phyloP scores from a whole-genome alignment of 2,113 vertebrate genomes.

The Carettochelys insculpta region DNA sequence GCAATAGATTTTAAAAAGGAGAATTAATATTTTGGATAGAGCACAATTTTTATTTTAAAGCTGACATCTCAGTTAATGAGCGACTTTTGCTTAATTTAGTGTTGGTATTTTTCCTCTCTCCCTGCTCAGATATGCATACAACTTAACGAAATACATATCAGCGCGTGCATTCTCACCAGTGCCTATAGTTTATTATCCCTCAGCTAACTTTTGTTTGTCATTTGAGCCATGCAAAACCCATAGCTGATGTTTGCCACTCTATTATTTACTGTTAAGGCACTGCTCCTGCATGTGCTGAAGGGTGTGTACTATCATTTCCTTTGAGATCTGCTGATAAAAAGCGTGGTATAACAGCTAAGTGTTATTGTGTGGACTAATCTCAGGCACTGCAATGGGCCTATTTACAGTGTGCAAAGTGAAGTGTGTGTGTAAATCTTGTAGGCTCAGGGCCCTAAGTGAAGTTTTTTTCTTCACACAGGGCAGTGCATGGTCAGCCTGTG shows the following conservation, averaged over 20 bases:
- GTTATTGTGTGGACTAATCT: neutral
- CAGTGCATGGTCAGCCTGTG: too few species aligned
- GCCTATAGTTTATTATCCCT: neutral
- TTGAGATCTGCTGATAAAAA: neutral
- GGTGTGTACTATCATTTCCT: neutral
- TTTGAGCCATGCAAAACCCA: neutral
- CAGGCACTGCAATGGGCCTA: neutral
- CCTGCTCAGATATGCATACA: neutral
- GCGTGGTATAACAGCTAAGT: neutral
- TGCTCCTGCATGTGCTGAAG: neutral
- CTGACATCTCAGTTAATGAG: neutral
- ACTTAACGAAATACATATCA: neutral
- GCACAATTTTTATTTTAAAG: neutral
- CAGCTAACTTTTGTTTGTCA: neutral
- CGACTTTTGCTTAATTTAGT: fast-evolving
- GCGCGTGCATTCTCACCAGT: neutral
- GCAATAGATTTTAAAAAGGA: neutral
- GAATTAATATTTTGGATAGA: neutral
- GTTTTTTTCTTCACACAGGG: too few species aligned
- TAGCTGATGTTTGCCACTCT: neutral
- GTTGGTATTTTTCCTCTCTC: neutral
- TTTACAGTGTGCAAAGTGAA: neutral
- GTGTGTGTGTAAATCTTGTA: neutral
- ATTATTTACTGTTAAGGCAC: neutral
- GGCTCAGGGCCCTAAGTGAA: neutral